Percentiles rank a stretch among this genome's conserved stretches.
Conservation (phyloP, 2,113 vertebrate genomes). For the Chaetodon trifascialis region DNA sequence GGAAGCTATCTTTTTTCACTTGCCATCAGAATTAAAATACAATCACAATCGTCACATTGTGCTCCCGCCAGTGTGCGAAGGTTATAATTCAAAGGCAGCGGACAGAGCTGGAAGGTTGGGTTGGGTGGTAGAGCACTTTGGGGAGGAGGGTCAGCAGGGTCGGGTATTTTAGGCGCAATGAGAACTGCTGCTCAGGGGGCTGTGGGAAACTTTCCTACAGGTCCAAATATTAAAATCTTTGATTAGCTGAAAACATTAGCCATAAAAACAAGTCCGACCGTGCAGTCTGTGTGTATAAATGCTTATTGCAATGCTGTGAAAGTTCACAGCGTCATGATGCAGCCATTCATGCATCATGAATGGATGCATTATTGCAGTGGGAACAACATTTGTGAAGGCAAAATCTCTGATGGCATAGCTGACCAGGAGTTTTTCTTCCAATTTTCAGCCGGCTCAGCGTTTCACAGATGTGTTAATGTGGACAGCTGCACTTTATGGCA, state of each 20-base stretch:
- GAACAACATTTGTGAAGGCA: conserved; percentile 30
- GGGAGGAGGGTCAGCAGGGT: conserved; percentile 63
- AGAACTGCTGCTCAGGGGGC: conserved; percentile 11
- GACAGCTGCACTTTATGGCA: conserved; percentile 76
- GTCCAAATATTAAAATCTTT: conserved; percentile 17
- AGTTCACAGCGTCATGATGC: background rate
- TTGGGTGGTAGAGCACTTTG: conserved; percentile 42
- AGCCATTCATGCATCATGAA: conserved; percentile 10
- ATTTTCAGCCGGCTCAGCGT: conserved; percentile 66
- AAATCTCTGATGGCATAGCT: conserved; percentile 32
- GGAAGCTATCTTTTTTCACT: conserved; percentile 81
- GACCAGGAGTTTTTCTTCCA: conserved; percentile 61
- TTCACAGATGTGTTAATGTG: conserved; percentile 57
- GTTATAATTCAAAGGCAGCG: conserved; percentile 70
- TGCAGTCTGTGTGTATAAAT: conserved; percentile 3
- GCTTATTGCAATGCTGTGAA: conserved; percentile 17
- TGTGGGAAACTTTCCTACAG: conserved; percentile 62
- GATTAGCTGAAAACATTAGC: conserved; percentile 10
- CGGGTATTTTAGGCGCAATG: conserved; percentile 59
- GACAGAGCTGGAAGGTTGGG: conserved; percentile 47
- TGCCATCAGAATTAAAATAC: conserved; percentile 81
- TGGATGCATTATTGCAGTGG: conserved; percentile 26
- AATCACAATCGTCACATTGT: conserved; percentile 81
- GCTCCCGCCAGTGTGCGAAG: conserved; percentile 57
- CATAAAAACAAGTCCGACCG: background rate